phyloP scores from a whole-genome alignment of 1,140 invertebrate species.

The Zaprionus camerounensis region DNA sequence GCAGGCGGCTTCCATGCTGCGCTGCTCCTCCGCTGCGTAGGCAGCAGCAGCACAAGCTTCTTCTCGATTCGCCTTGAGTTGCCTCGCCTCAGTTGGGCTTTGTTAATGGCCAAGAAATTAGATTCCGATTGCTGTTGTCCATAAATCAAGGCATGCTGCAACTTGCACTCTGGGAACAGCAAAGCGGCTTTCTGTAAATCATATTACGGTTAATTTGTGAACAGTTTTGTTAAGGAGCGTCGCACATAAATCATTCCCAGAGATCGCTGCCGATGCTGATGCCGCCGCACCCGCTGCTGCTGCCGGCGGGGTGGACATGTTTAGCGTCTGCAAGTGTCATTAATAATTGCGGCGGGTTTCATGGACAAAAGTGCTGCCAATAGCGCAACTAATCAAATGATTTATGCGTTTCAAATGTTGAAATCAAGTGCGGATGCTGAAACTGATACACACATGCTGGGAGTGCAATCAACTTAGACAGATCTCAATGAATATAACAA shows the following conservation, averaged over 20 bases:
- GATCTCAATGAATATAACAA: neutral
- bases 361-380: conserved; percentile 31
- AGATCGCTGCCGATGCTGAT: conserved; percentile 6
- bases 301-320: conserved; percentile 52
- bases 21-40: conserved; percentile 24
- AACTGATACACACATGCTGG: neutral
- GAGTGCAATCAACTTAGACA: neutral
- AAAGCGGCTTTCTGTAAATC: conserved; percentile 62
- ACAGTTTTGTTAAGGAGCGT: conserved; percentile 71
- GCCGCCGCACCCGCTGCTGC: neutral
- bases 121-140: conserved; percentile 76
- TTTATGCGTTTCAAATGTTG: conserved; percentile 41
- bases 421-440: conserved; percentile 17
- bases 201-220: conserved; percentile 81
- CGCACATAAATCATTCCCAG: conserved; percentile 69
- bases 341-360: conserved; percentile 54
- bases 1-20: conserved; percentile 39
- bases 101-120: conserved; percentile 82
- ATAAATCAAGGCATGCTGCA: conserved; percentile 69
- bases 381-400: conserved; percentile 48
- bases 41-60: conserved; percentile 42
- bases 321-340: conserved; percentile 62
- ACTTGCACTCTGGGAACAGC: conserved; percentile 36
- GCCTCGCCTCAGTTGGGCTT: conserved; percentile 37
- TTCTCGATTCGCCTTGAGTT: conserved; percentile 2